A percentile compares a stretch with the other conserved stretches of the same genome.
These are phyloP conservation scores for Limanda limanda DNA, from an alignment of 2,113 vertebrate genomes.

Conservation along the genomic window DNA sequence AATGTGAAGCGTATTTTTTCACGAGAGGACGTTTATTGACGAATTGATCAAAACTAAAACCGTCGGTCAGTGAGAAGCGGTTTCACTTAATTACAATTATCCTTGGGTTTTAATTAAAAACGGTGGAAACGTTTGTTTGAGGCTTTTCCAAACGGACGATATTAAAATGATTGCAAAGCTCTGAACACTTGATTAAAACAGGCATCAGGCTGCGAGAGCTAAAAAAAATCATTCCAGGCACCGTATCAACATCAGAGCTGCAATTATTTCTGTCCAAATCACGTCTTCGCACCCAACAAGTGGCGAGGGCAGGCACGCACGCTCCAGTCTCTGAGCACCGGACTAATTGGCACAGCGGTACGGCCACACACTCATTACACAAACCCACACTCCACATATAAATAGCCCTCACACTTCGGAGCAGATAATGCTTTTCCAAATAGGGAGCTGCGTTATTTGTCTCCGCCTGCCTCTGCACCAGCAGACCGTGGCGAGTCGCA, in stretches of 20 bases:
- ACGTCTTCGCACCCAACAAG: constrained; percentile 20
- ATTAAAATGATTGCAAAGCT: not conserved
- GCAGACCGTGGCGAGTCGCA: constrained; percentile 26
- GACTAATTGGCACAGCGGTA: constrained; percentile 55
- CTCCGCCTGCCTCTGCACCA: constrained; percentile 32
- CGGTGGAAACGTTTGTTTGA: not conserved
- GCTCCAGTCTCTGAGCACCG: constrained; percentile 10
- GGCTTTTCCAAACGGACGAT: not conserved
- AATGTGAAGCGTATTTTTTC: constrained; percentile 19
- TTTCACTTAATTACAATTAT: constrained; percentile 22
- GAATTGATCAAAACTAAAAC: constrained; percentile 18
- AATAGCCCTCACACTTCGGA: constrained; percentile 58
- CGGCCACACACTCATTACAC: constrained; percentile 64
- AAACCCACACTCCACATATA: constrained; percentile 60
- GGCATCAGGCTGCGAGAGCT: not conserved
- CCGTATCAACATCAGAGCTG: constrained; percentile 2
- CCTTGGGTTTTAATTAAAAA: constrained; percentile 16
- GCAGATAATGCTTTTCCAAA: constrained; percentile 50
- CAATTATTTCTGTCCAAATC: constrained; percentile 31
- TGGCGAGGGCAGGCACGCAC: constrained; percentile 26
- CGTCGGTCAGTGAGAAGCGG: not conserved
- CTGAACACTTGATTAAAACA: not conserved
- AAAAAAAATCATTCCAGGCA: constrained; percentile 1
- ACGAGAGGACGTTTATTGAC: constrained; percentile 24
- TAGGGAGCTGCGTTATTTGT: constrained; percentile 37